Evolutionary conservation across 2,797 vertebrate species (phyloP).

Genomic region (Neosilurus mollespiculum): DNA sequence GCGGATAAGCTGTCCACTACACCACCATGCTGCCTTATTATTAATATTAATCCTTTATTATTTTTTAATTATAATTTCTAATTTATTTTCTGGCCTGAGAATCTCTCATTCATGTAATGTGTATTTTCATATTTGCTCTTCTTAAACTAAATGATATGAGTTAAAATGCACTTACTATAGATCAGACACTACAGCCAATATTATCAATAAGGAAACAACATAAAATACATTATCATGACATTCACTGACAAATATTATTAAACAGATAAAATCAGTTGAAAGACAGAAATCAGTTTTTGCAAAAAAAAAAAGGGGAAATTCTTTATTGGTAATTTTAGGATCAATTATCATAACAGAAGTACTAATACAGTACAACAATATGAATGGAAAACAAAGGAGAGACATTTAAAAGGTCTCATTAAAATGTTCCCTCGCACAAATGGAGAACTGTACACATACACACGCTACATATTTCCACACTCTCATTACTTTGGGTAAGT

Average conservation of each 20-base stretch:
- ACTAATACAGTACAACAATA: constrained; percentile 54
- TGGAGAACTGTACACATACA: constrained; percentile 24
- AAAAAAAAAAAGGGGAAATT: constrained; percentile 41
- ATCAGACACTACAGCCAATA: neutral
- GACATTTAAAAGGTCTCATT: constrained; percentile 37
- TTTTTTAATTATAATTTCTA: too few relatives aligned
- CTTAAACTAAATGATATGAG: neutral
- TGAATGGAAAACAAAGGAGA: constrained; percentile 43
- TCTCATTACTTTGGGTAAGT: constrained; percentile 14
- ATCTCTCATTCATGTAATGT: neutral
- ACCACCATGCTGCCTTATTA: too few relatives aligned
- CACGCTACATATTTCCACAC: constrained; percentile 15
- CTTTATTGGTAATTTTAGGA: constrained; percentile 56
- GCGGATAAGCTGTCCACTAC: too few relatives aligned
- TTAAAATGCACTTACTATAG: neutral
- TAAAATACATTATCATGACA: neutral
- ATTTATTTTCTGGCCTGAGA: too few relatives aligned
- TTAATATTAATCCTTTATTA: neutral
- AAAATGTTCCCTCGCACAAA: constrained; percentile 16
- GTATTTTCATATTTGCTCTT: neutral
- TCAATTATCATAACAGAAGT: constrained; percentile 54
- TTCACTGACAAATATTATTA: neutral
- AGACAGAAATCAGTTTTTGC: neutral
- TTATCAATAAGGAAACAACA: neutral
- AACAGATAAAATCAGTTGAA: neutral